Base-by-base conservation (phyloP, 2,888 invertebrate genomes). In the Leptopilina syphax region DNA sequence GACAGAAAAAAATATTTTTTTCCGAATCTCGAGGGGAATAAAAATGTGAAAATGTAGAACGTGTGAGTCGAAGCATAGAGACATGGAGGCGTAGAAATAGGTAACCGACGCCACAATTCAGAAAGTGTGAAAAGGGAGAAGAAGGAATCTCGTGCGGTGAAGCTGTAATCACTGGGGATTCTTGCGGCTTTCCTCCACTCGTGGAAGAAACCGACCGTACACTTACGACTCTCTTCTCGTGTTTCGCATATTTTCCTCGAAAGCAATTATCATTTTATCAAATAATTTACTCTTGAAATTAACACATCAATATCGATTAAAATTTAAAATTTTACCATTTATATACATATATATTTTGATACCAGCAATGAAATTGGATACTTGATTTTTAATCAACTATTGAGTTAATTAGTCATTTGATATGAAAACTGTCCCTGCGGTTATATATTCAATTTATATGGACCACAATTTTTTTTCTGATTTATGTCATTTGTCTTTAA, bases 151-250 rank as follows among this genome's bases (percentile, higher is more conserved):
- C 70, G 13, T 57, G 50, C 50, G 34, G 70, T 27, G 70, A 57
- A 50, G 54, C 57, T 73, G 50, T 57, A 73, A 73, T 73, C 70
- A 73, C 70, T 73, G n/a, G 34, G 34, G 34, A 73, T 73, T 73
- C 70, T 73, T 73, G 70, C 34, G 70, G 70, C 57, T 73, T 73
- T 73, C 34, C 70, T 54, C 57, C 70, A 73, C 70, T 73, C 34
- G 54, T 57, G 70, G 70, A 73, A 73, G 54, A 57, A 73, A 73
- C 70, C 68, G 50, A 47, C 24, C 34, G 70, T 54, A 73, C 70
- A 34, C 18, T 70, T 70, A 57, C 54, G 54, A 73, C 70, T 34
- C 54, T 7, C 7, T 41, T 41, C 44, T 73, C 57, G 34, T 73
- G 57, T 73, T 73, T 73, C 70, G 70, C 54, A 73, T 73, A 73